Base-by-base conservation (phyloP, 2,113 vertebrate species). In the Pan troglodytes region DNA sequence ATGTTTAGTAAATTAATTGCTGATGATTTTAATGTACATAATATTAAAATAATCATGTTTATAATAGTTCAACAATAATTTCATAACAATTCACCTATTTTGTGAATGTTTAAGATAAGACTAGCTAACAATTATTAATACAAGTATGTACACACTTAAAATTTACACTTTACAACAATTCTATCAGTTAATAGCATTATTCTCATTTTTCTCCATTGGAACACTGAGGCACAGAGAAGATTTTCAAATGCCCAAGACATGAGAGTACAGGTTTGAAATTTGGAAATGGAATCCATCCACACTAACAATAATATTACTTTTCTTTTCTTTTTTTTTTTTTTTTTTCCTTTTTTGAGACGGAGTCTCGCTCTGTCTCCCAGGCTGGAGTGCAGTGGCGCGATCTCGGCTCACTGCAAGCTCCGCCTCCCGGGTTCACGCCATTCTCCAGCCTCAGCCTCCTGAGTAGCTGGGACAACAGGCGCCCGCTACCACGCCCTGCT, bases 401-500 rank as follows among this genome's bases (percentile, higher is more conserved):
- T 9, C 45, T 45, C 8, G 1, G 45, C 9, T 45, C 45, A 45
- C 45, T 45, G 45, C 45, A 45, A 45, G 45, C 45, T 45, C 45
- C 8, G 45, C 45, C 45, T 45, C 45, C 8, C 8, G 8, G 45
- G 45, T 45, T 45, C 45, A 9, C 1, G 45, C 45, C 45, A 45
- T 45, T 45, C 45, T 45, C 45, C 45, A 10, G 45, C 45, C 45
- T 45, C 45, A 45, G 45, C 45, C 45, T 45, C 45, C 45, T 0
- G 45, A 45, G 45, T 45, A 45, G 45, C 45, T 45, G 45, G 45
- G 45, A 45, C 45, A 10, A 9, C 45, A 45, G 45, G 45, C 9
- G 8, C 45, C 8, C 9, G 8, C 45, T 1, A 1, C 45, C 8
- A 45, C 1, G 2, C 45, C 45, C 2, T 1, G 45, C 45, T 45